Evolutionary conservation across 1,140 invertebrate species (phyloP).

Genomic region (Listronotus bonariensis): DNA sequence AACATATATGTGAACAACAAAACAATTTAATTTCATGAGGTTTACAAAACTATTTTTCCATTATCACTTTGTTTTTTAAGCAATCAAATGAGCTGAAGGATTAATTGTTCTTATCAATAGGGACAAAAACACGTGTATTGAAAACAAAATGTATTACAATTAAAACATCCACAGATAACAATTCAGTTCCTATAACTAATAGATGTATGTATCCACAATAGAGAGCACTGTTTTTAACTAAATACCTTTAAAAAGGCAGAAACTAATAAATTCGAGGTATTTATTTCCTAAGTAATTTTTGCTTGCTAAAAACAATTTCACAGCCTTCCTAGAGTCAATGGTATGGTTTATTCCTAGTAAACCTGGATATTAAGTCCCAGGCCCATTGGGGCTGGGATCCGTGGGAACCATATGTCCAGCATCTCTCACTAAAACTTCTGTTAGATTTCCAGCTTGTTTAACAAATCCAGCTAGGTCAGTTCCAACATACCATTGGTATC

Average conservation of each 20-base stretch:
- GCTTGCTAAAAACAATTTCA: not conserved
- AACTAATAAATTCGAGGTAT: too few species aligned
- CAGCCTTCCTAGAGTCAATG: constrained; percentile 23
- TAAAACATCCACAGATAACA: too few species aligned
- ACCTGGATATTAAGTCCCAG: constrained; percentile 74
- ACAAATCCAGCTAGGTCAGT: constrained; percentile 74
- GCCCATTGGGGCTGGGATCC: constrained; percentile 79
- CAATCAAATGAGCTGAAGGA: too few species aligned
- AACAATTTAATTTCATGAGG: too few species aligned
- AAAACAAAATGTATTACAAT: too few species aligned
- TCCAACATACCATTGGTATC: constrained; percentile 67
- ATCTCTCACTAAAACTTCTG: constrained; percentile 75
- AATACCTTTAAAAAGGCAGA: too few species aligned
- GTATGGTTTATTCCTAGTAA: constrained; percentile 66
- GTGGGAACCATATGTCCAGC: constrained; percentile 81
- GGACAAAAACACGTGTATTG: too few species aligned
- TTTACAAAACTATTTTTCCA: too few species aligned
- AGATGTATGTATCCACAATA: not conserved
- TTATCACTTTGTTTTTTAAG: too few species aligned
- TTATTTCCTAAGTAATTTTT: too few species aligned
- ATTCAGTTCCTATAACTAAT: not conserved
- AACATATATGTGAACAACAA: too few species aligned
- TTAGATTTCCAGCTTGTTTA: constrained; percentile 71
- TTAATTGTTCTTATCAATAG: too few species aligned
- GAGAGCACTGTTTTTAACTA: not conserved